A percentile compares a stretch with the other conserved stretches of the same genome.
Conservation (phyloP, 2,797 vertebrate genomes). For the Hafferia zeledoni region DNA sequence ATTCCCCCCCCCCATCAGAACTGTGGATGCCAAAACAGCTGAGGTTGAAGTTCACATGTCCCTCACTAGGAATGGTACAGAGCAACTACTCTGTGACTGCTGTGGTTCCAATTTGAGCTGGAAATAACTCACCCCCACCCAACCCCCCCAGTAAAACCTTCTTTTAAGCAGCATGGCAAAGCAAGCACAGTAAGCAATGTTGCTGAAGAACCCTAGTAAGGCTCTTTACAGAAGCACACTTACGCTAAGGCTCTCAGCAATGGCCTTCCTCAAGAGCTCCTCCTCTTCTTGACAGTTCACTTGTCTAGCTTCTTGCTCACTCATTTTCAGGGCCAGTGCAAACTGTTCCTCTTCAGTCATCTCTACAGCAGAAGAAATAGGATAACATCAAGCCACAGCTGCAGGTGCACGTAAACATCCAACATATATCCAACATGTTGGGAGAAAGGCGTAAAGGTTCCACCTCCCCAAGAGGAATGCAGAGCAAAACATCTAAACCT, state of each 20-base stretch:
- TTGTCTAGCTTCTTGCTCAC: slow-evolving; percentile 87
- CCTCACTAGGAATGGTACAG: neutral
- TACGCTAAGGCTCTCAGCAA: slow-evolving; percentile 90
- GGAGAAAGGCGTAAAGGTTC: neutral
- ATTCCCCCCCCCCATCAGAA: neutral
- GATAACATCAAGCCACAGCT: neutral
- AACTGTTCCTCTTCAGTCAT: slow-evolving; percentile 97
- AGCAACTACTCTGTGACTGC: neutral
- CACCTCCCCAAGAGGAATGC: neutral
- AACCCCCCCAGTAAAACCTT: neutral
- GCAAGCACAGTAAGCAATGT: neutral
- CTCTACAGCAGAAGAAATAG: slow-evolving; percentile 73
- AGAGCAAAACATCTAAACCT: neutral
- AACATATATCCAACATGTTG: neutral
- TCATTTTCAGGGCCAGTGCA: slow-evolving; percentile 89
- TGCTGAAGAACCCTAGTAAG: slow-evolving; percentile 47
- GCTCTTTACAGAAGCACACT: slow-evolving; percentile 69
- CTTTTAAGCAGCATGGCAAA: neutral
- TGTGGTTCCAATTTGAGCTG: neutral
- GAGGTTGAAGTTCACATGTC: neutral
- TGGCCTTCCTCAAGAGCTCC: slow-evolving; percentile 87
- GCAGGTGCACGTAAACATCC: neutral
- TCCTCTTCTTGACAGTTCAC: slow-evolving; percentile 84
- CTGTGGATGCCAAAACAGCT: neutral
- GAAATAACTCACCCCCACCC: neutral